Base-by-base conservation (phyloP, 2,113 vertebrate genomes). In the Nerophis lumbriciformis region DNA sequence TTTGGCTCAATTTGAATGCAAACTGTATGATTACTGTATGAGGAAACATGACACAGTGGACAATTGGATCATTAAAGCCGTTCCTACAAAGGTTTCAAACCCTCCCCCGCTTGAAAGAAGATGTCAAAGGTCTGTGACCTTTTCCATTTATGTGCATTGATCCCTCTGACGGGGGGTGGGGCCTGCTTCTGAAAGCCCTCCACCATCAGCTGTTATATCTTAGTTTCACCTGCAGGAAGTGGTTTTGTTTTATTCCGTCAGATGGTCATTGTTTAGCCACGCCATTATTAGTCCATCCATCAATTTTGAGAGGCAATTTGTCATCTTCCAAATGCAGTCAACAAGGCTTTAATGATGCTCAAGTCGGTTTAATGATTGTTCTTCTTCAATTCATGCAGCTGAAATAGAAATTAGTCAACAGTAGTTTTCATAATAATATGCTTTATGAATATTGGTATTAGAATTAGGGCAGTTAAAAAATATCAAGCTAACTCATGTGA, bases 101-200 rank as follows among this genome's bases (percentile, higher is more conserved):
- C 82, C 73, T 84, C 85, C 87, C 88, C 86, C 81, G 3, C 61
- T 75, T 82, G 78, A 85, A 87, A 82, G 79, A 66, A 85, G 85
- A 89, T 88, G 89, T 89, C 88, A 90, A 85, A 88, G 88, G 88
- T 89, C 88, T 73, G 66, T 83, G 90, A 90, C 90, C 90, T 83
- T 79, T 88, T 83, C 75, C 88, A 87, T 89, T 90, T 87, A 87
- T 84, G 87, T 80, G 84, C 85, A 90, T 88, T 90, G 89, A 92
- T 90, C 81, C 79, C 38, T 70, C 79, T 61, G 74, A 69, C 45
- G 77, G 85, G 77, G 77, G 88, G 63, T 45, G 81, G 83, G 73
- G 60, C 54, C 66, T 71, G 63, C 57, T 82, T 65, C 83, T 79
- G 63, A 68, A 78, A 79, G 55, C 66, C 67, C 70, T 74, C 61